These are phyloP conservation scores for Mellilla xanthometata DNA, from an alignment of 2,888 invertebrate genomes.

Conservation along the genomic window DNA sequence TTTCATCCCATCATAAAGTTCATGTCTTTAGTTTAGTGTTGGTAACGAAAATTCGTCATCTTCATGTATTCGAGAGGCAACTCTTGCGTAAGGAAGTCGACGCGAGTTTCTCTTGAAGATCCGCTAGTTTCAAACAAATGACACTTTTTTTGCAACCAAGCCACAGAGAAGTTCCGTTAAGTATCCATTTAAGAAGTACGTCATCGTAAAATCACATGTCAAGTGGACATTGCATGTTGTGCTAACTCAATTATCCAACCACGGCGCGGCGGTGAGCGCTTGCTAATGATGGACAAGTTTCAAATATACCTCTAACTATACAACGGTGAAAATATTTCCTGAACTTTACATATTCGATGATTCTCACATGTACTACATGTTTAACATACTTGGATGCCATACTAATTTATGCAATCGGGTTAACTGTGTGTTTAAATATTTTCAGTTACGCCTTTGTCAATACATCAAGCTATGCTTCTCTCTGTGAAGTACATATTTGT, in stretches of 20 bases:
- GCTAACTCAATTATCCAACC: slow-evolving; percentile 21
- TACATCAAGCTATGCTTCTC: slow-evolving; percentile 14
- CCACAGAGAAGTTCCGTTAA: slow-evolving; percentile 22
- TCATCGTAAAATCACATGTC: slow-evolving; percentile 23
- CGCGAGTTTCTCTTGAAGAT: slow-evolving; percentile 14
- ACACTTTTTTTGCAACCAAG: slow-evolving; percentile 22
- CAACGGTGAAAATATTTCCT: slow-evolving; percentile 13
- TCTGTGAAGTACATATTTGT: too few relatives aligned
- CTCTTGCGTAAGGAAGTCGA: slow-evolving; percentile 9
- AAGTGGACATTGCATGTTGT: slow-evolving; percentile 22
- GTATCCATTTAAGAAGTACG: slow-evolving; percentile 19
- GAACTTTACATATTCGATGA: not conserved
- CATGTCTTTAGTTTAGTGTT: not conserved
- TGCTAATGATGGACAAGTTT: slow-evolving; percentile 13
- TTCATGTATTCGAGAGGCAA: slow-evolving; percentile 6
- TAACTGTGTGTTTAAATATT: slow-evolving; percentile 15
- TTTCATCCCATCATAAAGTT: too few relatives aligned
- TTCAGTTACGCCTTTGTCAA: slow-evolving; percentile 13
- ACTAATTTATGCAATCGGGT: slow-evolving; percentile 17
- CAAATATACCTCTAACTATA: slow-evolving; percentile 1
- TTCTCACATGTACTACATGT: slow-evolving; percentile 9
- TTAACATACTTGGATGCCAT: slow-evolving; percentile 10
- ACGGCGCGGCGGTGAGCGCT: slow-evolving; percentile 2
- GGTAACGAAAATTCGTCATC: slow-evolving; percentile 3
- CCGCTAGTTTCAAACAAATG: slow-evolving; percentile 19